Conservation (phyloP, 1,140 invertebrate genomes). For the Leptopilina clavipes region DNA sequence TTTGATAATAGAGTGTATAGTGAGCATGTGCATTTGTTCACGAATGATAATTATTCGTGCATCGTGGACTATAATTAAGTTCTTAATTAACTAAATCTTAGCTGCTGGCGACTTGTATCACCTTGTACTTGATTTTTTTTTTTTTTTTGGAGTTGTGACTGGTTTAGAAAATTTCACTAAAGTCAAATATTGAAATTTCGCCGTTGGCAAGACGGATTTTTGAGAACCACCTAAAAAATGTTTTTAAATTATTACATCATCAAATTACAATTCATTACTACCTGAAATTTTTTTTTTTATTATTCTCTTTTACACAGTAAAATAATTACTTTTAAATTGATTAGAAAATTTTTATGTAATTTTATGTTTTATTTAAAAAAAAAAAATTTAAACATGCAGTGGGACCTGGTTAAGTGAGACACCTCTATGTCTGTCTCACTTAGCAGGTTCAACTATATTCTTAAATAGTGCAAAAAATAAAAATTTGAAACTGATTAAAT, state of each 20-base stretch:
- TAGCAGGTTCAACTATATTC: too few species aligned
- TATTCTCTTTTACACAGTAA: too few species aligned
- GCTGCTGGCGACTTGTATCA: background rate
- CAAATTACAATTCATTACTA: too few species aligned
- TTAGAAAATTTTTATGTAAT: too few species aligned
- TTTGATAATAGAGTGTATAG: too few species aligned
- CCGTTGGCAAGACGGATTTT: background rate
- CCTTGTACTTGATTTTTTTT: constrained; percentile 19
- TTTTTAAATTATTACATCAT: background rate
- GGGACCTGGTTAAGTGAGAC: too few species aligned
- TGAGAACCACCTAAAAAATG: background rate
- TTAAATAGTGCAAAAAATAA: too few species aligned
- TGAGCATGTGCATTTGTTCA: constrained; percentile 40
- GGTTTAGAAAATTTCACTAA: background rate
- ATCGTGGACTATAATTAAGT: background rate
- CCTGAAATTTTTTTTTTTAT: background rate
- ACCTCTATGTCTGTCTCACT: too few species aligned
- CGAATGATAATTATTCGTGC: constrained; percentile 37
- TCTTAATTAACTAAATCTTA: background rate
- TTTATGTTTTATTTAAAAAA: too few species aligned
- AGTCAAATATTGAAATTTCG: background rate
- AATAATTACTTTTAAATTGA: too few species aligned
- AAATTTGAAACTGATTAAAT: background rate
- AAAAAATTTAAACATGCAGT: too few species aligned
- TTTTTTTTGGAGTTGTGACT: background rate